Evolutionary conservation across 2,797 vertebrate genomes (phyloP).

Genomic region (Saxicola maurus): DNA sequence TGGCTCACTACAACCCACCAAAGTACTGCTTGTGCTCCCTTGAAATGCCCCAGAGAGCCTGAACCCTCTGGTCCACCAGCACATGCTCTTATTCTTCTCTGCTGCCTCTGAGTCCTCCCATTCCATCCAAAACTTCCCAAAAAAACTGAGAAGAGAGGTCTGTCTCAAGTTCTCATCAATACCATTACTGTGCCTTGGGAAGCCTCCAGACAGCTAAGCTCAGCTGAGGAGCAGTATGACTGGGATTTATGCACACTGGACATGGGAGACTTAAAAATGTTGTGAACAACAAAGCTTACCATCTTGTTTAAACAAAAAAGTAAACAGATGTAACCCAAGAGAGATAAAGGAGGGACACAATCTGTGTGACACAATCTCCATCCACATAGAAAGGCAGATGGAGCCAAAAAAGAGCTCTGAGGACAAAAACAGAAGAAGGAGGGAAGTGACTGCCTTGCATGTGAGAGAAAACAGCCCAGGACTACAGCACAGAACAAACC

Average conservation of each 20-base stretch:
- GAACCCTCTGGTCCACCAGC: background rate
- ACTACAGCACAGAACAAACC: rapidly evolving
- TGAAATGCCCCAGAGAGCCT: background rate
- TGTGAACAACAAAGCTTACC: background rate
- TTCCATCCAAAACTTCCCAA: background rate
- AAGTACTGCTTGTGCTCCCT: background rate
- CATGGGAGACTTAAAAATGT: background rate
- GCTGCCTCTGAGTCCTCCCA: background rate
- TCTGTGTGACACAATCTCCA: background rate
- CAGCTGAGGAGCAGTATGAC: background rate
- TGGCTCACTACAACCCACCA: background rate
- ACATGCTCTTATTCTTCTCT: background rate
- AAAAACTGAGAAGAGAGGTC: background rate
- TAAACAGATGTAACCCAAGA: background rate
- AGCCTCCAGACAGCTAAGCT: background rate
- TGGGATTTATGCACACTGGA: background rate
- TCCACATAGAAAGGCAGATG: background rate
- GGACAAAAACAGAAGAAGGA: background rate
- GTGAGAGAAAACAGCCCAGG: background rate
- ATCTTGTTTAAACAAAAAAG: background rate
- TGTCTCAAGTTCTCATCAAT: background rate
- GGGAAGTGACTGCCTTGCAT: background rate
- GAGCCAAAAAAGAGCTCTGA: background rate
- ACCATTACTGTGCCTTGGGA: background rate
- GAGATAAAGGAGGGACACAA: background rate